Base-by-base conservation (phyloP, 2,888 invertebrate genomes). In the Halictus quadricinctus region DNA sequence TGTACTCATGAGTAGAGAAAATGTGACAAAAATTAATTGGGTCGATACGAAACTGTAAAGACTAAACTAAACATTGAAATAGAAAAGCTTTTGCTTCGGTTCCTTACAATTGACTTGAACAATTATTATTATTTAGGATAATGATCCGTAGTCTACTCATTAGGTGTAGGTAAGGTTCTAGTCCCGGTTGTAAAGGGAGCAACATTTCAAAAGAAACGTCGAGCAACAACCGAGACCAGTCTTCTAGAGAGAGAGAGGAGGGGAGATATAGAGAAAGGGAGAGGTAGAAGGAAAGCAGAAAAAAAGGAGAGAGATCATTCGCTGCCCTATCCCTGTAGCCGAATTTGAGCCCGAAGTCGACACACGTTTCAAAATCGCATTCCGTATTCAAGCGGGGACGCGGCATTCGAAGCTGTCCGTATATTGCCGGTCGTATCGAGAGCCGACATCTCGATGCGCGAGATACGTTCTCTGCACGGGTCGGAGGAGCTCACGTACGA, bases 301-400 rank as follows among this genome's bases (percentile, higher is more conserved):
- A 21, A 7, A n/a, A 13, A n/a, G 7, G 13, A 58, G 41, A 12
- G 41, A 41, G 36, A 48, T 41, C 21, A 13, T 74, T 54, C 29
- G 73, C 76, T 80, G 85, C 77, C 81, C 41, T 84, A 83, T 73
- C 79, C 82, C 79, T 69, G 74, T 74, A 79, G 79, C 74, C 83
- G 80, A 87, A 80, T 80, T 86, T 64, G 81, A 76, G 79, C 80
- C 75, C 76, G 78, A 79, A 92, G 91, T 92, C 92, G 88, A 86
- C 88, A 87, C 92, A 92, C 92, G 92, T 92, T 88, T 86, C 83
- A 72, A 77, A 76, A 80, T 88, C 87, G 76, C 88, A 91, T 91
- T 91, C 84, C 73, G 91, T 91, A 92, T 92, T 92, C 92, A 85
- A 84, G 81, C 72, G 84, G 84, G 81, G 82, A 60, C 86, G 77